These are phyloP conservation scores for Onychostoma macrolepis DNA, from an alignment of 2,113 vertebrate genomes.

Conservation along the genomic window DNA sequence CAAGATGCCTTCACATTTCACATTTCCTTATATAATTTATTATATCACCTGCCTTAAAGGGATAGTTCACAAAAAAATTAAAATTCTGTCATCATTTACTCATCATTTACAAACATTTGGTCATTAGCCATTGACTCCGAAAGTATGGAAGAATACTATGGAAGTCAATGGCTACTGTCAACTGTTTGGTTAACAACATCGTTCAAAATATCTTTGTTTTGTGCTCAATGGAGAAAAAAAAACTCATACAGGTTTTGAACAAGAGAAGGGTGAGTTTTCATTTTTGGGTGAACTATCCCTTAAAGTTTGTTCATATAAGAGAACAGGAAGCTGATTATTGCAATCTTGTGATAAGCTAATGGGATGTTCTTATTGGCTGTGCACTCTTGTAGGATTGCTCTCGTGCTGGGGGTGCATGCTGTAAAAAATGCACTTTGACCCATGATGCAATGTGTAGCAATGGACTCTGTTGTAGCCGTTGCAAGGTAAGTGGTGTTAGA, in stretches of 20 bases:
- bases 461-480: constrained; percentile 91
- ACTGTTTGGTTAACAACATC: neutral
- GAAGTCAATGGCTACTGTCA: too few relatives aligned
- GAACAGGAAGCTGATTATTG: neutral
- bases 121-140: neutral
- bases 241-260: neutral
- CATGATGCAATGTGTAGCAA: constrained; percentile 97
- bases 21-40: neutral
- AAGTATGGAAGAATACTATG: too few relatives aligned
- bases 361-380: neutral
- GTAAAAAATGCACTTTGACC: constrained; percentile 97
- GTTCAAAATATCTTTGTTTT: neutral
- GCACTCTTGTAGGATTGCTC: constrained; percentile 82
- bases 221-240: neutral
- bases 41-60: neutral
- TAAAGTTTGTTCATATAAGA: neutral
- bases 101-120: neutral
- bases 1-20: neutral
- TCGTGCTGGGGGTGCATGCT: constrained; percentile 87
- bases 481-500: constrained; percentile 80
- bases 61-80: neutral
- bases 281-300: neutral
- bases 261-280: neutral
- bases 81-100: neutral
- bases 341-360: neutral